Evolutionary conservation across 2,113 vertebrate species (phyloP).

Genomic region (Tachuris rubrigastra): DNA sequence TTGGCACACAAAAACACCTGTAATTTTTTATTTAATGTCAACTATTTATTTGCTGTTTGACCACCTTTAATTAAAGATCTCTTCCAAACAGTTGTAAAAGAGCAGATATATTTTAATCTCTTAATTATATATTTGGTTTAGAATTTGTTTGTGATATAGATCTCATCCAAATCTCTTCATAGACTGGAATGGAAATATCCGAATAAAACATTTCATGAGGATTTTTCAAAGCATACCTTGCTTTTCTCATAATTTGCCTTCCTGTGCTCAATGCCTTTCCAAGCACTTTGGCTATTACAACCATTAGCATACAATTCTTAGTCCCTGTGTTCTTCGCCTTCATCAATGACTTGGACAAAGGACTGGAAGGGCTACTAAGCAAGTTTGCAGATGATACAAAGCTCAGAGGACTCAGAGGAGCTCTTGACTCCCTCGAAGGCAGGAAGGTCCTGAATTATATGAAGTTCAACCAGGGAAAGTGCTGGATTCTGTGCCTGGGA

Average conservation of each 20-base stretch:
- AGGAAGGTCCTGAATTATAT: neutral
- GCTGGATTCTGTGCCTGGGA: neutral
- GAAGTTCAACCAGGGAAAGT: neutral
- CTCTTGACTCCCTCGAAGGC: neutral
- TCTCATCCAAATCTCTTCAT: neutral
- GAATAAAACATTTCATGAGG: neutral
- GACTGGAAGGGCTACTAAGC: neutral
- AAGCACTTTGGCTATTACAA: neutral
- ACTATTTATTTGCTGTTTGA: neutral
- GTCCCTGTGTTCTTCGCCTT: neutral
- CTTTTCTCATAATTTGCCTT: neutral
- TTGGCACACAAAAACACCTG: neutral
- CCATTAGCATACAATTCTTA: neutral
- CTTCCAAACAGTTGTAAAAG: neutral
- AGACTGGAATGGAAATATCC: neutral
- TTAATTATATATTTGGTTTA: neutral
- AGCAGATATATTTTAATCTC: neutral
- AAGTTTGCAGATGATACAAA: neutral
- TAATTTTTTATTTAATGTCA: neutral
- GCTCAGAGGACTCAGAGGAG: neutral
- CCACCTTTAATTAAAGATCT: neutral
- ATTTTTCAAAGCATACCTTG: neutral
- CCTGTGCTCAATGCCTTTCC: neutral
- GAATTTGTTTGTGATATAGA: neutral
- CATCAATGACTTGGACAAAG: neutral